Evolutionary conservation across 2,888 invertebrate genomes (phyloP), one percentile per base, ranked within the genome.

Genomic region (Clitarchus hookeri): DNA sequence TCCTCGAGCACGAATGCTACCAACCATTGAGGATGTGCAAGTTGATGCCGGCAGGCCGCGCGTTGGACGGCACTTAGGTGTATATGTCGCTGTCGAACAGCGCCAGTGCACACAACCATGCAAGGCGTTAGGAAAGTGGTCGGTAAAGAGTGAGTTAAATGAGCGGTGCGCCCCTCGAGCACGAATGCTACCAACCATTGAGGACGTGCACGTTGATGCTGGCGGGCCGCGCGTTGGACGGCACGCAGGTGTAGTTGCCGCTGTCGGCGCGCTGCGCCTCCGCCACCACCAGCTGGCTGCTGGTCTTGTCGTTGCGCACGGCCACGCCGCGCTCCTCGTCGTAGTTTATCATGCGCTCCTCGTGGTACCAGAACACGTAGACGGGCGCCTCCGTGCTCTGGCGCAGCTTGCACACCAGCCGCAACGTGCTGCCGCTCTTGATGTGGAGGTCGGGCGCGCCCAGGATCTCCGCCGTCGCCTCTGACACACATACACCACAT

Each of bases 331-430:
- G 94, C 90, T 97, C 97, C 82, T 94, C 94, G 92, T 97, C 97
- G 92, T 97, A 97, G 93, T 97, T 97, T 91, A 97, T 97, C 97
- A 97, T 97, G 89, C 97, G 95, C 90, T 96, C 96, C 92, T 97
- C 97, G 92, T 97, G 96, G 91, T 96, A 97, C 95, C 95, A 95
- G 91, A 92, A 89, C 88, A 91, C 89, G 88, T 91, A 91, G 0
- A 93, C 93, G 0, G 96, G 95, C 0, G 94, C 93, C 89, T 95
- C 95, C 0, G 95, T 95, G 12, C 95, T 94, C 83, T 94, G 92
- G 89, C 94, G 93, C 86, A 96, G 93, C n/a, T 95, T 93, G 89
- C 96, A 96, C 80, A 95, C 95, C 80, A 96, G 92, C 54, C 95
- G 93, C 88, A 96, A 92, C 90, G 95, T 95, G 13, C 95, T 95